Base-by-base conservation (phyloP, 2,888 invertebrate species). In the Geophilus truncorum region DNA sequence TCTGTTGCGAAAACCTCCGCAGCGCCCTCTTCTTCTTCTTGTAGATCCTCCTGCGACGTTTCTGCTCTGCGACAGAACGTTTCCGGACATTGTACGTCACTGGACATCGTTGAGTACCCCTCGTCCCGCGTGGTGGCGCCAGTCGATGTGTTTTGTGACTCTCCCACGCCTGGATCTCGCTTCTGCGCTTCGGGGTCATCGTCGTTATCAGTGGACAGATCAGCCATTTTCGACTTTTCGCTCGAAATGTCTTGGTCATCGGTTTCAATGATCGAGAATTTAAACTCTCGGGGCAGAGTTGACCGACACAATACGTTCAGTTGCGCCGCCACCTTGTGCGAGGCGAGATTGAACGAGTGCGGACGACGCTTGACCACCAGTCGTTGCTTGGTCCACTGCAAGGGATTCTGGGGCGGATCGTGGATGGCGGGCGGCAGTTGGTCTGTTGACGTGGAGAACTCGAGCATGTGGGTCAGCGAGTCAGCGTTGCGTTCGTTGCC, bases 41-140 rank as follows among this genome's bases (percentile, higher is more conserved):
- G 70, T n/a, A 70, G 28, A n/a, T 70, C 70, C 28, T 70, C 70
- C 70, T 70, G 25, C 15, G 70, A 70, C 12, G 70, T 70, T 4
- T 23, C 45, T 15, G 18, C 28, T 0, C 51, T n/a, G 12, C 0
- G 25, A 70, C 23, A 28, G 15, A 70, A 12, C 28, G 28, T 28
- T 28, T 70, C 70, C 2, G 70, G 70, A 4, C 70, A 23, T 28
- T 70, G 70, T 0, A 93, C 92, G 85, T 93, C 93, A 82, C 93
- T 93, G 12, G 93, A 93, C 93, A 93, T 93, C 4, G 93, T 93
- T 82, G 93, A 93, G 87, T 93, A 93, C 21, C 93, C 93, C 86
- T 93, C 93, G 88, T 93, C 93, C 84, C 93, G 90, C 12, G 70
- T 70, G 10, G 28, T 12, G 28, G 0, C 25, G 25, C 25, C 28